These are phyloP conservation scores for Agelas oroides DNA, from an alignment of 37 sponge, comb jelly and placozoan species.

Conservation along the genomic window DNA sequence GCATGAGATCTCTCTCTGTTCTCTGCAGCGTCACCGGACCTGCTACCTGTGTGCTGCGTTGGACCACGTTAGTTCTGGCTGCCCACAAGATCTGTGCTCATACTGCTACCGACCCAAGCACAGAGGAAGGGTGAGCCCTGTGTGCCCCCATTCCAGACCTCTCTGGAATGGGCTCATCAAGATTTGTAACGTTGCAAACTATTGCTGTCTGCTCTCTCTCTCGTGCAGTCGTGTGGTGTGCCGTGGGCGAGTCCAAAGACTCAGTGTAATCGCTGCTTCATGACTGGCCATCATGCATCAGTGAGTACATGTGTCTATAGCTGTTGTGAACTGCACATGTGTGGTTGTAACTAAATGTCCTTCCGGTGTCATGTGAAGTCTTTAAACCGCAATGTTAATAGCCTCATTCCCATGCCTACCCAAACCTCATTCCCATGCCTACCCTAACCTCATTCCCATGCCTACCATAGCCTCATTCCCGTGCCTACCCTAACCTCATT, in stretches of 20 bases:
- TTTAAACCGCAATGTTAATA: too few species aligned
- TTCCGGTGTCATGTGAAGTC: too few species aligned
- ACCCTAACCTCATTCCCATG: too few species aligned
- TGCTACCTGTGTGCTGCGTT: slow-evolving; percentile 59
- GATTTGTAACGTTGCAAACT: too few species aligned
- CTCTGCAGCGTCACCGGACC: slow-evolving; percentile 41
- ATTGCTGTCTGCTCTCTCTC: too few species aligned
- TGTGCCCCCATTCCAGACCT: background rate
- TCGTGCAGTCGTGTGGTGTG: background rate
- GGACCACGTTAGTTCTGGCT: slow-evolving; percentile 35
- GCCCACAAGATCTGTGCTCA: slow-evolving; percentile 36
- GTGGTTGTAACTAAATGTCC: background rate
- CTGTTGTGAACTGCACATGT: too few species aligned
- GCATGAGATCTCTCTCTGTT: background rate
- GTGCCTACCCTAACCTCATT: too few species aligned
- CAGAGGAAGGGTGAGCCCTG: slow-evolving; percentile 35
- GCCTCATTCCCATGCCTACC: too few species aligned
- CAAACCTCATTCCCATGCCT: too few species aligned
- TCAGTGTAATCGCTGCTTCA: slow-evolving; percentile 39
- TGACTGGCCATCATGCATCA: slow-evolving; percentile 36
- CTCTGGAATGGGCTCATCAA: background rate
- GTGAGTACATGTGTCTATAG: slow-evolving; percentile 34
- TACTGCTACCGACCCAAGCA: slow-evolving; percentile 56
- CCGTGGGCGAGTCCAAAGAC: slow-evolving; percentile 30
- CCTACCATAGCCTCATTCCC: too few species aligned